Conservation (phyloP, 1,140 invertebrate species). For the Tenebrio molitor region DNA sequence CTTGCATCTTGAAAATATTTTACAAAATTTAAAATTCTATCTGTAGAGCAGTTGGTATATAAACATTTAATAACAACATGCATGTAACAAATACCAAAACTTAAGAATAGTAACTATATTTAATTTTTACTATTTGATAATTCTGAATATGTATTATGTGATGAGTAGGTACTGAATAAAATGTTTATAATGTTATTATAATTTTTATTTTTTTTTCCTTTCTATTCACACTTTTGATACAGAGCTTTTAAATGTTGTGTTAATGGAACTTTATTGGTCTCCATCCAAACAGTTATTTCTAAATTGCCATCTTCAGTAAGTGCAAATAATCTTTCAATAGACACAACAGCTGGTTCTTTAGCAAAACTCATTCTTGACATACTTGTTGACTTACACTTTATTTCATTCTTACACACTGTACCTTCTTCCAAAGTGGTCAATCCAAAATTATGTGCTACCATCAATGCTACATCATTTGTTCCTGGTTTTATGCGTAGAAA, state of each 20-base stretch:
- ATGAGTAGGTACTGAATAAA: too few relatives aligned
- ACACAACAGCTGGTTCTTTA: slow-evolving; percentile 70
- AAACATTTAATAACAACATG: too few relatives aligned
- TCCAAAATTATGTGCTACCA: slow-evolving; percentile 76
- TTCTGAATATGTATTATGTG: too few relatives aligned
- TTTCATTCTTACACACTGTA: slow-evolving; percentile 55
- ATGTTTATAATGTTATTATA: too few relatives aligned
- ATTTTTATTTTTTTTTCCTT: slow-evolving; percentile 1
- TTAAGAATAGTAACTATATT: too few relatives aligned
- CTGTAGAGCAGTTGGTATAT: too few relatives aligned
- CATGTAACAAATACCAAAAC: too few relatives aligned
- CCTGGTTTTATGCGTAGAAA: slow-evolving; percentile 74
- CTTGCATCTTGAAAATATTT: too few relatives aligned
- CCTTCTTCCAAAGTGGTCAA: slow-evolving; percentile 74
- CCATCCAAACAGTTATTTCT: slow-evolving; percentile 71
- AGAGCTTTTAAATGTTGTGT: slow-evolving; percentile 72
- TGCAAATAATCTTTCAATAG: slow-evolving; percentile 67
- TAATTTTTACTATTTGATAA: too few relatives aligned
- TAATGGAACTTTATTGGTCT: slow-evolving; percentile 70
- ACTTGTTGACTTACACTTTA: slow-evolving; percentile 68
- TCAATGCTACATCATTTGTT: slow-evolving; percentile 71
- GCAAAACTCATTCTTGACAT: slow-evolving; percentile 70
- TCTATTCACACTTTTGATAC: slow-evolving; percentile 65
- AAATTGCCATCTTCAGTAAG: slow-evolving; percentile 67
- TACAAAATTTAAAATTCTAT: too few relatives aligned